Evolutionary conservation across 2,888 invertebrate genomes (phyloP), one percentile per base, ranked within the genome.

Genomic region (Lepetodrilus schrolli): DNA sequence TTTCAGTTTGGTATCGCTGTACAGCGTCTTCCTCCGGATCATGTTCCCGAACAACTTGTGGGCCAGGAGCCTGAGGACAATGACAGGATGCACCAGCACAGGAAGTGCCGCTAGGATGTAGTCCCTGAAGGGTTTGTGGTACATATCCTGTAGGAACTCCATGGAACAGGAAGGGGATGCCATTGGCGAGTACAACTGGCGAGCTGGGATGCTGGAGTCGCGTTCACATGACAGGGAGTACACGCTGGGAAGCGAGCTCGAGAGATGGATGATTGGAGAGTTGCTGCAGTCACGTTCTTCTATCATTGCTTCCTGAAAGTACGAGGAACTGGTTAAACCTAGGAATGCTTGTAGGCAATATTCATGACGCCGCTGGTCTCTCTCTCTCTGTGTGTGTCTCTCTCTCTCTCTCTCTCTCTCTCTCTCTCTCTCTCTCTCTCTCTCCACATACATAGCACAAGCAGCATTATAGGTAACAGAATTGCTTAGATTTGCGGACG

Each of bases 31-130:
- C 74, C 92, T 88, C 8, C 92, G 90, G 43, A 92, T 90, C 92
- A 91, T 90, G 73, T 92, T 92, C 58, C 92, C 92, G 73, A 93
- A 91, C 75, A 93, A 89, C 74, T 92, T 91, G 85, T 93, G 93
- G 74, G 92, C 91, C 36, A 93, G 89, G 65, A 93, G 89, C 23
- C 93, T 89, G 48, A 93, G 87, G 47, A 93, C 88, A 69, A 93
- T 92, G 38, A 93, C 90, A 1, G 93, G 93, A 84, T 92, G 92
- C 69, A 93, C 90, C 8, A 92, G 90, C 79, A 92, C 89, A 1
- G 93, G 92, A 74, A 92, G 89, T 8, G 88, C 87, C 75, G 86
- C 84, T 50, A 90, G 83, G 10, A 90, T 81, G 70, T 86, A 84
- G 66, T 89, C 88, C 13, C 86, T 74, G 74, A 89, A 85, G 4